Conservation (phyloP, 2,888 invertebrate genomes). For the Cheilosia soror region DNA sequence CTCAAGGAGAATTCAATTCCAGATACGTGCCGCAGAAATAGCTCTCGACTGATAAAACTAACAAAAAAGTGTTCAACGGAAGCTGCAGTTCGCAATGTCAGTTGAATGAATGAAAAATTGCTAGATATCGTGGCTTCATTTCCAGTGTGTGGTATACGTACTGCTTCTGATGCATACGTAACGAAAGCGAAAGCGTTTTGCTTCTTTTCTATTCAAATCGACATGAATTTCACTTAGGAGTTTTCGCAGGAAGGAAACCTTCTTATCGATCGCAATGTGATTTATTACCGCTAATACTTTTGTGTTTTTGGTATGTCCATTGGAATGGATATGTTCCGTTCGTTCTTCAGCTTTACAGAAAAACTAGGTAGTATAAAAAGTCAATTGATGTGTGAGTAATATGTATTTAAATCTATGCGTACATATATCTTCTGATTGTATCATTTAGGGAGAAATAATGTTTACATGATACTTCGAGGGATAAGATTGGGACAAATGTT, state of each 20-base stretch:
- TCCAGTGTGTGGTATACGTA: constrained; percentile 3
- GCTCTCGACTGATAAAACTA: constrained; percentile 18
- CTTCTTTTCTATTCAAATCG: constrained; percentile 40
- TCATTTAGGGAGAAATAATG: not conserved
- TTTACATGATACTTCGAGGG: no score
- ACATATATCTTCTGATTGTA: not conserved
- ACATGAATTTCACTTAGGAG: constrained; percentile 50
- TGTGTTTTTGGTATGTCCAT: constrained; percentile 23
- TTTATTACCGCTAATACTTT: constrained; percentile 54
- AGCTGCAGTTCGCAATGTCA: constrained; percentile 43
- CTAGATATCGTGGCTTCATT: constrained; percentile 34
- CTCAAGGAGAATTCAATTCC: constrained; percentile 37
- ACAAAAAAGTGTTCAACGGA: constrained; percentile 39
- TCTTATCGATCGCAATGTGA: constrained; percentile 51
- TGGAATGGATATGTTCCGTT: constrained; percentile 24
- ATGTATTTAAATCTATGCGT: not conserved
- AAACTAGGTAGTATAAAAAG: not conserved
- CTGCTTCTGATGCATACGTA: constrained; percentile 42
- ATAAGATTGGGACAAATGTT: no score
- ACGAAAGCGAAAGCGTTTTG: constrained; percentile 50
- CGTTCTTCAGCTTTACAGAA: not conserved
- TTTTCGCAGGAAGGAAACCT: constrained; percentile 42
- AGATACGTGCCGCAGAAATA: constrained; percentile 38
- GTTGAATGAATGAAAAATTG: constrained; percentile 58
- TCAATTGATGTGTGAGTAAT: constrained; percentile 22